These are phyloP conservation scores for Exephanes ischioxanthus DNA, from an alignment of 2,888 invertebrate species.

Conservation along the genomic window DNA sequence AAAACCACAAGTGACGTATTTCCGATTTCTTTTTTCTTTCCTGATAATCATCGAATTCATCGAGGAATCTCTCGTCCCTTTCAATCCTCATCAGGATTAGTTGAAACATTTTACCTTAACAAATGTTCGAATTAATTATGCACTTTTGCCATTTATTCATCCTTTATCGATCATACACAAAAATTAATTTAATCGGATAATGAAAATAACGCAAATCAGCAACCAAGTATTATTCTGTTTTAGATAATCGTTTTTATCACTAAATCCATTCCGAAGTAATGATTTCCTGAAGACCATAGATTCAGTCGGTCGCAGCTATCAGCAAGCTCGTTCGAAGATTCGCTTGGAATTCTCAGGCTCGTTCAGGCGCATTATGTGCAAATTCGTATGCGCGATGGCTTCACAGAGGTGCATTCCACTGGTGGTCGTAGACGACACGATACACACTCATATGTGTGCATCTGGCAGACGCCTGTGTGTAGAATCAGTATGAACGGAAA, in stretches of 20 bases:
- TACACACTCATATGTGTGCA: background rate
- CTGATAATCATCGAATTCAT: no score
- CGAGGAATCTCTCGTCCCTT: no score
- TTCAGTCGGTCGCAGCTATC: background rate
- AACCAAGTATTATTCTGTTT: background rate
- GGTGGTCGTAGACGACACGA: slow-evolving; percentile 13
- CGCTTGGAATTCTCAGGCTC: slow-evolving; percentile 70
- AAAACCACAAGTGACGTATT: no score
- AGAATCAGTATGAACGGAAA: slow-evolving; percentile 32
- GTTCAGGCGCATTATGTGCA: slow-evolving; percentile 75
- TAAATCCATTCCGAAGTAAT: background rate
- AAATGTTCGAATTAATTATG: no score
- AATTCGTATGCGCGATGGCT: slow-evolving; percentile 70
- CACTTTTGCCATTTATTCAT: no score
- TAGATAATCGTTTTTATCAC: background rate
- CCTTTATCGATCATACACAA: no score
- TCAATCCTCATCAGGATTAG: no score
- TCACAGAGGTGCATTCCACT: slow-evolving; percentile 36
- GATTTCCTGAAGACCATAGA: background rate
- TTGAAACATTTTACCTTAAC: no score
- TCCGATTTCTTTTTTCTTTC: no score
- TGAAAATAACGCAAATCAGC: no score
- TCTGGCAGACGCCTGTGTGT: background rate
- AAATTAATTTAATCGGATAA: no score
- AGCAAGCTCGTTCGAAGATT: slow-evolving; percentile 53